Evolutionary conservation across 2,888 invertebrate species (phyloP).

Genomic region (Horisme vitalbata): DNA sequence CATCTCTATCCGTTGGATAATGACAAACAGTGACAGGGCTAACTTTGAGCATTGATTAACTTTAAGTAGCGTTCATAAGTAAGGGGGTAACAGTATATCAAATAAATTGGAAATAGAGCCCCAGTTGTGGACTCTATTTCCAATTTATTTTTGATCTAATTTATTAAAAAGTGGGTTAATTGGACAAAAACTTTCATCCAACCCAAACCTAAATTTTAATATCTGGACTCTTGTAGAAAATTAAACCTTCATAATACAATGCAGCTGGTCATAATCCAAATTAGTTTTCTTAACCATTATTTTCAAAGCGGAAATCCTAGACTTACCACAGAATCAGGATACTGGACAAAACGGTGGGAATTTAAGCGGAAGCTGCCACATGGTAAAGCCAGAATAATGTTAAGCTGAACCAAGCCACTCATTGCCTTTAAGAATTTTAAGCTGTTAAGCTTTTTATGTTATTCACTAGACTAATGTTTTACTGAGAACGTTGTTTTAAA

Average conservation of each 20-base stretch:
- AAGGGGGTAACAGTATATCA: too few species aligned
- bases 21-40: too few species aligned
- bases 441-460: conserved; percentile 20
- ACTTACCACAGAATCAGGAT: conserved; percentile 27
- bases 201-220: too few species aligned
- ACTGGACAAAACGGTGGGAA: conserved; percentile 30
- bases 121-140: too few species aligned
- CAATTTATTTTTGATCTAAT: too few species aligned
- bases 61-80: too few species aligned
- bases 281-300: conserved; percentile 29
- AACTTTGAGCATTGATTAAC: too few species aligned
- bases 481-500: conserved; percentile 4
- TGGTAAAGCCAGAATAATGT: conserved; percentile 32
- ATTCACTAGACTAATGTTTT: conserved; percentile 10
- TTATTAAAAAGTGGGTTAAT: too few species aligned
- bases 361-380: conserved; percentile 23
- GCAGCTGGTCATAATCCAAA: conserved; percentile 17
- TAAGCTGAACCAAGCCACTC: conserved; percentile 27
- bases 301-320: conserved; percentile 27
- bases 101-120: too few species aligned
- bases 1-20: too few species aligned
- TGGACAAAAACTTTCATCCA: too few species aligned
- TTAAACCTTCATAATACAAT: not conserved
- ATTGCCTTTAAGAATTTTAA: conserved; percentile 23
- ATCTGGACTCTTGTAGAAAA: not conserved